Evolutionary conservation across 2,797 vertebrate genomes (phyloP), one percentile per base, ranked within the genome.

Genomic region (Sebastes goodei): DNA sequence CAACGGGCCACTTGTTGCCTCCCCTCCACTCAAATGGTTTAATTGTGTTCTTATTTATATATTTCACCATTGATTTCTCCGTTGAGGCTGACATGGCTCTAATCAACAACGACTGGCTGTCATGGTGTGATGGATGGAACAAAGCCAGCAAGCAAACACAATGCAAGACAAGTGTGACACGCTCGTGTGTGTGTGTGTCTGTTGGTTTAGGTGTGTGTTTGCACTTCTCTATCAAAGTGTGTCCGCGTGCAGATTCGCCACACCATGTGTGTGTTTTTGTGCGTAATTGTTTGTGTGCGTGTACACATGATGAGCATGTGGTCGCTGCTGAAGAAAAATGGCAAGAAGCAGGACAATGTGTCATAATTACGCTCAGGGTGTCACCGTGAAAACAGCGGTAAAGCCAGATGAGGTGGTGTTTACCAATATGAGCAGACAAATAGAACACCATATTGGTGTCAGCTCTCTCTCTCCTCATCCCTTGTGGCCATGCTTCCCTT

Each of bases 71-170:
- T 81, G 94, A 96, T 95, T 95, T 92, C 78, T 91, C 89, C 82
- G 82, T 80, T 73, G 87, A 82, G 86, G 89, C 87, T 90, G 92
- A 90, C 90, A 82, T 81, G 91, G 89, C 92, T 92, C 85, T 95
- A 95, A 95, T 95, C 94, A 89, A 72, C 86, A 91, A 84, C 52
- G 92, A 94, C 93, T 92, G 84, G 89, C 91, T 94, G 94, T 94
- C 94, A 90, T 49, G 59, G 84, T 27, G 88, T 94, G 94, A 92
- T 89, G 90, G 90, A 91, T 91, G 90, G 84, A 92, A 92, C 89
- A 90, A 95, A 93, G 91, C 83, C 84, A 80, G 87, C 32, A 76
- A 87, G 87, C 88, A 94, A 92, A 94, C 86, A 93, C 90, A 91
- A 93, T 86, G 81, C 80, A 74, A 87, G 88, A 91, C 84, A 46